Percentiles rank a stretch among this genome's conserved stretches.
phyloP scores from a whole-genome alignment of 1,140 invertebrate species.

The Magallana gigas region DNA sequence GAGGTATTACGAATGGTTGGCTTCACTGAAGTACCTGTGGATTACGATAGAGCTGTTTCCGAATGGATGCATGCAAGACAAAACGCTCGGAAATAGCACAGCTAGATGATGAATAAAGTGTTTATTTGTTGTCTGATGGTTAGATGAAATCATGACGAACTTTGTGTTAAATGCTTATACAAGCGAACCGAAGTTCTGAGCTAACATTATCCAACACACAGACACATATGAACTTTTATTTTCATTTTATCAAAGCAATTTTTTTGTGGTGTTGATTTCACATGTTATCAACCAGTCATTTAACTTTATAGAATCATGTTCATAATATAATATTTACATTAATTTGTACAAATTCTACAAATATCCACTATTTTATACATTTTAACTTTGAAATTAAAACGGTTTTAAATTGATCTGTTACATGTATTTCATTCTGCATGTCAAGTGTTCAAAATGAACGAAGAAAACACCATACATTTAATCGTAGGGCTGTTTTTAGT shows the following conservation, averaged over 20 bases:
- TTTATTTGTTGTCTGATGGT: not conserved
- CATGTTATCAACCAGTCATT: too few relatives aligned
- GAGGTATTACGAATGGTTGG: constrained; percentile 11
- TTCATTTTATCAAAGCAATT: not conserved
- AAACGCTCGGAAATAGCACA: not conserved
- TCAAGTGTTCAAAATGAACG: too few relatives aligned
- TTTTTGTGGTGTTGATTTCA: too few relatives aligned
- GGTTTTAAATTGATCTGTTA: too few relatives aligned
- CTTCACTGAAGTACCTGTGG: not conserved
- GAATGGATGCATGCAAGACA: not conserved
- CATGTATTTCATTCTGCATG: too few relatives aligned
- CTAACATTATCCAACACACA: not conserved
- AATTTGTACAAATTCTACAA: too few relatives aligned
- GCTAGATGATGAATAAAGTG: not conserved
- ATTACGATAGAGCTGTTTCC: constrained; percentile 5
- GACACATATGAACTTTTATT: not conserved
- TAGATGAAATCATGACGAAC: not conserved
- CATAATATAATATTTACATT: too few relatives aligned
- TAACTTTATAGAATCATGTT: too few relatives aligned
- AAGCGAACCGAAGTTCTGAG: not conserved
- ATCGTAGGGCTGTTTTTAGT: too few relatives aligned
- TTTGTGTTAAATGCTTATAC: not conserved
- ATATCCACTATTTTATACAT: too few relatives aligned
- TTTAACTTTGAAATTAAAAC: too few relatives aligned
- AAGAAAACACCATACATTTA: too few relatives aligned